Base-by-base conservation (phyloP, 2,113 vertebrate genomes). In the Myodes glareolus region DNA sequence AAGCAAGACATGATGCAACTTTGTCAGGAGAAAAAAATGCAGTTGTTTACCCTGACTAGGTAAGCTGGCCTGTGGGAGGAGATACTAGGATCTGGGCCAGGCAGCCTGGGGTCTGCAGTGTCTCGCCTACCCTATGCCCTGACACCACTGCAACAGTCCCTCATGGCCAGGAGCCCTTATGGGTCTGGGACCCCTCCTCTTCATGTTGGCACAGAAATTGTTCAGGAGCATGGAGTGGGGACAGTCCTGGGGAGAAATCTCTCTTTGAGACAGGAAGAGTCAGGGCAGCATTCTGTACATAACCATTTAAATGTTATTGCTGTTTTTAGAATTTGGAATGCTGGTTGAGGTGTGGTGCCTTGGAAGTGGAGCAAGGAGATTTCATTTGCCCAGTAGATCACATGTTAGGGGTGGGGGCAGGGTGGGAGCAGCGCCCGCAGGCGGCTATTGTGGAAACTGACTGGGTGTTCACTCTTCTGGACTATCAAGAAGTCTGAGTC, bases 41-140 rank as follows among this genome's bases (percentile, higher is more conserved):
- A 99, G 98, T 99, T 99, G 16, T 98, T 99, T 77, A 99, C 99
- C 94, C 98, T 99, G 90, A 99, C 98, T 98, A 99, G 99, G 99
- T 99, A 99, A 99, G 90, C 90, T 88, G 61, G 95, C 97, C 91
- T 4, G n/a, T 91, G 91, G 93, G 97, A 98, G 95, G 97, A 98
- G 97, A 93, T 92, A 3, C 97, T 97, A 96, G 98, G 97, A 97
- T 45, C 98, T 88, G 97, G 98, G 98, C 98, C 87, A 45, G 68
- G 91, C 94, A 39, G 52, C 10, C 77, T 33, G 21, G 47, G 33
- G 45, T 19, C 47, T 25, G 33, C 52, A n/a, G 55, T 84, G 33
- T 76, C 94, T 98, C 81, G 36, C 98, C 98, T 89, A 91, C 25
- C 61, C 88, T 82, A 27, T 95, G 97, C 97, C 96, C 58, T 92